phyloP scores from a whole-genome alignment of 2,113 vertebrate species.

The Prionailurus viverrinus region DNA sequence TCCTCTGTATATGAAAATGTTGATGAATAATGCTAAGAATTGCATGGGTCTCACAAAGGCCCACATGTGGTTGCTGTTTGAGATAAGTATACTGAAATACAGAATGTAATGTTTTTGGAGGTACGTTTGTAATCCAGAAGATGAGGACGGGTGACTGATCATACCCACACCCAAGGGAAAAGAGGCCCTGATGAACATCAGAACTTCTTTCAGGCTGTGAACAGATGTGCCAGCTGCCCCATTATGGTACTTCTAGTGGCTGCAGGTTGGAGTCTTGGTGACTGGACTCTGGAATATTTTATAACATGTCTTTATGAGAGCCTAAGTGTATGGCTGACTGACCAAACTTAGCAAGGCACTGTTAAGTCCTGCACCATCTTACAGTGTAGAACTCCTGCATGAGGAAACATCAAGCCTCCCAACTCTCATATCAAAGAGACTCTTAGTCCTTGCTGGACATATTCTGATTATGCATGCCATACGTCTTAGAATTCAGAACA shows the following conservation, averaged over 20 bases:
- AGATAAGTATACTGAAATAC: background rate
- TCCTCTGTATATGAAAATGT: constrained; percentile 32
- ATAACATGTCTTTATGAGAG: background rate
- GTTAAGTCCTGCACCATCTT: background rate
- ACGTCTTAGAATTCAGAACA: background rate
- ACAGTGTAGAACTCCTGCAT: background rate
- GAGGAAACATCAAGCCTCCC: background rate
- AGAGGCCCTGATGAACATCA: background rate
- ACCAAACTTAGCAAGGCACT: background rate
- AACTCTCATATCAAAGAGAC: background rate
- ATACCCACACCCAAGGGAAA: background rate
- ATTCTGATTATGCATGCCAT: accelerated
- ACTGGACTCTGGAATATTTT: background rate
- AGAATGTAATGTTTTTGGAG: background rate
- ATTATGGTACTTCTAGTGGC: accelerated
- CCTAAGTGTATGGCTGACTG: background rate
- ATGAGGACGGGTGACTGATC: background rate
- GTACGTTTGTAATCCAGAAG: background rate
- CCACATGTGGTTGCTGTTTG: background rate
- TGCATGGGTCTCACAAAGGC: constrained; percentile 10
- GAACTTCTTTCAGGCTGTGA: background rate
- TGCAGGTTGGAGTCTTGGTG: background rate
- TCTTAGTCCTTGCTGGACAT: background rate
- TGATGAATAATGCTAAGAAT: constrained; percentile 23
- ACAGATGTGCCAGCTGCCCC: background rate